A percentile compares a stretch with the other conserved stretches of the same genome.
These are phyloP conservation scores for Perodicticus potto DNA, from an alignment of 2,797 vertebrate genomes.

Conservation along the genomic window DNA sequence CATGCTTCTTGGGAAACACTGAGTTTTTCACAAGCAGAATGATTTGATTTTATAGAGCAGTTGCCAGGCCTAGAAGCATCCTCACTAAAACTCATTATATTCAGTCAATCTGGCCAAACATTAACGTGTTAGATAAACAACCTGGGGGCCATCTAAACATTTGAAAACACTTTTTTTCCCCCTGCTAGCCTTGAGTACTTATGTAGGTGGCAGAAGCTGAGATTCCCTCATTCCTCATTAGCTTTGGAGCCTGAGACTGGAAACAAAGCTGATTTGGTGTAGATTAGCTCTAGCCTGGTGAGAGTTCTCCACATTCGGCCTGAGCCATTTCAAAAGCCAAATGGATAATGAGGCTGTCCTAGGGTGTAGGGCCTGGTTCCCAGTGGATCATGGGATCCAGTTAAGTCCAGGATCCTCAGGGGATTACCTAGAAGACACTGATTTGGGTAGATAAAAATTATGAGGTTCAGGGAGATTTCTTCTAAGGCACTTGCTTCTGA, in stretches of 20 bases:
- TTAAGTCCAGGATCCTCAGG: not conserved
- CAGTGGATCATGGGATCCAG: not conserved
- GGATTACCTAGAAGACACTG: not conserved
- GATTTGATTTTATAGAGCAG: slow-evolving; percentile 12
- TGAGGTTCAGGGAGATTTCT: not conserved
- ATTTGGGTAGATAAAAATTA: not conserved
- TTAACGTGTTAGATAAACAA: slow-evolving; percentile 52
- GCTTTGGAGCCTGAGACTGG: not conserved
- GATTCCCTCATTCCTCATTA: not conserved
- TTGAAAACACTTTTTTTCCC: not conserved
- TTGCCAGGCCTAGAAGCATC: slow-evolving; percentile 15
- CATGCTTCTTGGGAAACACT: not conserved
- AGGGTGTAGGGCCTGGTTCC: not conserved
- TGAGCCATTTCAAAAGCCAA: slow-evolving; percentile 20
- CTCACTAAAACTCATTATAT: slow-evolving; percentile 60
- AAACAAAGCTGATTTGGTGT: slow-evolving; percentile 1
- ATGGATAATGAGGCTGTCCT: not conserved
- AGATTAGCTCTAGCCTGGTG: not conserved
- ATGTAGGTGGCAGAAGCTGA: not conserved
- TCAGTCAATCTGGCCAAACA: slow-evolving; percentile 47
- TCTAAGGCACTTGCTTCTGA: not conserved
- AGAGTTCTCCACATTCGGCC: not conserved
- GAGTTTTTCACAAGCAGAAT: not conserved
- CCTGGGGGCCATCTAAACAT: slow-evolving; percentile 35
- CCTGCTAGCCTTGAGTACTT: not conserved